Percentiles rank a stretch among this genome's conserved stretches.
Conservation (phyloP, 2,113 vertebrate species). For the Pterocles burchelli region DNA sequence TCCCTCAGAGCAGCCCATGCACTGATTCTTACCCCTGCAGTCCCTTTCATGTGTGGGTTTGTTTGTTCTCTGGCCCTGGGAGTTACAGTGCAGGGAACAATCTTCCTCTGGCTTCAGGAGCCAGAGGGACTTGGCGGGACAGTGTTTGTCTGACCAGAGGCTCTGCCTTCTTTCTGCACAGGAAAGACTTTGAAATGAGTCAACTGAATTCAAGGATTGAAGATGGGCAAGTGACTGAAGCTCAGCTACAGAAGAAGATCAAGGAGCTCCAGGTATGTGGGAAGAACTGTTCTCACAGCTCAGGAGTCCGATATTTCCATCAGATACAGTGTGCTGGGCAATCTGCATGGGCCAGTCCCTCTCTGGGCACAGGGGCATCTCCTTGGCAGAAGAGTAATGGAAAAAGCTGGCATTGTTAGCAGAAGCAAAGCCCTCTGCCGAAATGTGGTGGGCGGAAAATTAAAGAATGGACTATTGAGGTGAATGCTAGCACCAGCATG, state of each 20-base stretch:
- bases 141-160: not conserved
- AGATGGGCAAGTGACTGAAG: constrained; percentile 85
- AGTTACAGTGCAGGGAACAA: not conserved
- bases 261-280: constrained; percentile 88
- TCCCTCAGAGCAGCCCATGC: not conserved
- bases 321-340: not conserved
- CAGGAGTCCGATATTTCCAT: not conserved
- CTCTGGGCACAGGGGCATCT: not conserved
- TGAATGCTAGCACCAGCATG: not conserved
- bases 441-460: not conserved
- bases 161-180: constrained; percentile 42
- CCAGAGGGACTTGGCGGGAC: not conserved
- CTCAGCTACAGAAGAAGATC: constrained; percentile 92
- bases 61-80: not conserved
- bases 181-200: constrained; percentile 92
- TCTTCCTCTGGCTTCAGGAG: not conserved
- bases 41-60: not conserved
- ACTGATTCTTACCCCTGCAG: not conserved
- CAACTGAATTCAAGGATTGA: constrained; percentile 85
- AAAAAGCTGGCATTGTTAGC: not conserved
- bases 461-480: not conserved
- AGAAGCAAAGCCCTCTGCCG: not conserved
- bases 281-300: not conserved
- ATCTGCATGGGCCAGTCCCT: not conserved
- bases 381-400: not conserved